Evolutionary conservation across 2,113 vertebrate species (phyloP).

Genomic region (Siphamia tubifer): DNA sequence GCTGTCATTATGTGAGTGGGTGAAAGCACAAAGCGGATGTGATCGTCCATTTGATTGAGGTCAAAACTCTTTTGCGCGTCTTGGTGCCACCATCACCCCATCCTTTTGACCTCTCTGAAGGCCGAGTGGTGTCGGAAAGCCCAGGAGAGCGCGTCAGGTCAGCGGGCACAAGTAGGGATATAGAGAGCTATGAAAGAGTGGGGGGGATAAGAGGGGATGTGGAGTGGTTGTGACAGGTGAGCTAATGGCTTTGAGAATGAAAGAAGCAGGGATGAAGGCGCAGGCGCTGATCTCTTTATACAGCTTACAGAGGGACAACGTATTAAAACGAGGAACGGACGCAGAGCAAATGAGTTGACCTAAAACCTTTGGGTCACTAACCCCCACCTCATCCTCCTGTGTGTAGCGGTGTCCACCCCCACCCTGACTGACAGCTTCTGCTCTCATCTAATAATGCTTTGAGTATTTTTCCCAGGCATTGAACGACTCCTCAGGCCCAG

Average conservation of each 20-base stretch:
- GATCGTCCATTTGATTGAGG: slow-evolving; percentile 65
- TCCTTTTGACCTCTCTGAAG: slow-evolving; percentile 32
- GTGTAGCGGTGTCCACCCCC: slow-evolving; percentile 56
- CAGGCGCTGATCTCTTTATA: slow-evolving; percentile 69
- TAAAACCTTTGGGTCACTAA: slow-evolving; percentile 79
- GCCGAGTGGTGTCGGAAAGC: slow-evolving; percentile 26
- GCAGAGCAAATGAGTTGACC: slow-evolving; percentile 82
- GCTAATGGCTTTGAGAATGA: slow-evolving; percentile 66
- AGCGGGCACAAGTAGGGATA: slow-evolving; percentile 10
- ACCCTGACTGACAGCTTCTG: slow-evolving; percentile 74
- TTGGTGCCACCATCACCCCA: background rate
- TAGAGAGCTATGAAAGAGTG: slow-evolving; percentile 21
- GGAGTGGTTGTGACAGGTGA: slow-evolving; percentile 60
- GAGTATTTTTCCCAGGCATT: slow-evolving; percentile 77
- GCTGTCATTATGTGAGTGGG: slow-evolving; percentile 44
- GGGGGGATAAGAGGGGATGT: slow-evolving; percentile 51
- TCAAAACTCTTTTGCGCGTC: slow-evolving; percentile 53
- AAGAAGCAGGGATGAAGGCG: slow-evolving; percentile 19
- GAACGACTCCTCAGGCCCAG: slow-evolving; percentile 21
- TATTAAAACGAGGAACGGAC: slow-evolving; percentile 84
- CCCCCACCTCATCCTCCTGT: background rate
- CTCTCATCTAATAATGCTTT: slow-evolving; percentile 68
- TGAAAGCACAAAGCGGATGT: slow-evolving; percentile 50
- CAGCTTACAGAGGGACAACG: slow-evolving; percentile 67
- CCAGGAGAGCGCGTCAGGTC: slow-evolving; percentile 45